Percentiles rank a stretch among this genome's conserved stretches.
Conservation (phyloP, 35 echinoderm and acorn worm genomes). For the Hemicentrotus pulcherrimus region DNA sequence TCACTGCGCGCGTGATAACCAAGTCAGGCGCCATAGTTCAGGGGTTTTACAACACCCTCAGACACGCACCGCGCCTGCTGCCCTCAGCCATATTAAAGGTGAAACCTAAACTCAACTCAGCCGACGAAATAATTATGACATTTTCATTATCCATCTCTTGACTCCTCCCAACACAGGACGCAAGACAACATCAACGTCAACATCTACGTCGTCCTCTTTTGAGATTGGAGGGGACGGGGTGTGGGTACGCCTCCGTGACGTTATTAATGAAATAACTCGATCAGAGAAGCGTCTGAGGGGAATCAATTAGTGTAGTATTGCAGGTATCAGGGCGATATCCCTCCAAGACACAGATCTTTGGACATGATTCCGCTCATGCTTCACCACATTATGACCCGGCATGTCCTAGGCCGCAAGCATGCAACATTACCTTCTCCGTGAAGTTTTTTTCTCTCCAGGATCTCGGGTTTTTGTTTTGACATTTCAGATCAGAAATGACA, state of each 20-base stretch:
- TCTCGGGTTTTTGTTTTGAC: not conserved
- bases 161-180: not conserved
- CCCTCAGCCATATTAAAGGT: not conserved
- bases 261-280: not conserved
- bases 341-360: not conserved
- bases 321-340: not conserved
- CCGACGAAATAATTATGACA: not conserved
- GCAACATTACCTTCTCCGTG: not conserved
- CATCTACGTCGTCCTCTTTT: not conserved
- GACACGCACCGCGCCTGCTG: not conserved
- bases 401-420: not conserved
- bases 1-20: not conserved
- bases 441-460: not conserved
- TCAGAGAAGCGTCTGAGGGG: not conserved
- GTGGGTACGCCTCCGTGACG: not conserved
- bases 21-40: not conserved
- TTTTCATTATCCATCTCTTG: not conserved
- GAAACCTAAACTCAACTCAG: not conserved
- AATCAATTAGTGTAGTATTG: conserved; percentile 19
- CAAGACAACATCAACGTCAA: not conserved
- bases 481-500: not conserved
- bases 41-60: not conserved
- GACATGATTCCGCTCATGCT: not conserved
- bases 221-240: not conserved
- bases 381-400: not conserved